Percentiles rank a stretch among this genome's conserved stretches.
These are phyloP conservation scores for Stenotaenia linearis DNA, from an alignment of 2,888 invertebrate genomes.

Conservation along the genomic window DNA sequence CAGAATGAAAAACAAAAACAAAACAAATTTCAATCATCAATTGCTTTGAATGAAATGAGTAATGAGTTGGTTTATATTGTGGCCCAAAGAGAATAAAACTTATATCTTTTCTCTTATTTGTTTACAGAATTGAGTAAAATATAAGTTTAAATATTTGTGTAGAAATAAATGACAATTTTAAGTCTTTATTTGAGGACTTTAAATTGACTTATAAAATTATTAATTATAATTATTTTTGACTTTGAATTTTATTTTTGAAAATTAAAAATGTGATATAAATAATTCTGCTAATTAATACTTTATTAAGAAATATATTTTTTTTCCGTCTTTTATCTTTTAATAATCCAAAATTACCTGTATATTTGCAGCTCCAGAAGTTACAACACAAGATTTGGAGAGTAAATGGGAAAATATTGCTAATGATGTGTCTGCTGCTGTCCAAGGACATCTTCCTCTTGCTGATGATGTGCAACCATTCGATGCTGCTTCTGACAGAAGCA, in stretches of 20 bases:
- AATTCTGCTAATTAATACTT: too few relatives aligned
- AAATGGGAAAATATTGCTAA: slow-evolving; percentile 48
- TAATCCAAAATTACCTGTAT: not conserved
- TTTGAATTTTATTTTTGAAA: too few relatives aligned
- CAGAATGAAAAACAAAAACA: not conserved
- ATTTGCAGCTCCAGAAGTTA: slow-evolving; percentile 38
- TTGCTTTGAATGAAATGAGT: not conserved
- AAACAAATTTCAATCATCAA: not conserved
- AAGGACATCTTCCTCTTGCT: slow-evolving; percentile 50
- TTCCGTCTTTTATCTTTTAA: not conserved
- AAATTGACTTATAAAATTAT: too few relatives aligned
- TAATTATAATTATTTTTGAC: too few relatives aligned
- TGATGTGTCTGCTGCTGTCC: slow-evolving; percentile 48
- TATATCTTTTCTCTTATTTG: too few relatives aligned
- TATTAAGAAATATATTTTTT: not conserved
- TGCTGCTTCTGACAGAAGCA: slow-evolving; percentile 68
- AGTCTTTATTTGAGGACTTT: too few relatives aligned
- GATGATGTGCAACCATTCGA: slow-evolving; percentile 72
- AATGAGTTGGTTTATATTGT: too few relatives aligned
- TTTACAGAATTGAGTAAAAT: too few relatives aligned
- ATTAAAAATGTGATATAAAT: too few relatives aligned
- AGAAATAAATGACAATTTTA: too few relatives aligned
- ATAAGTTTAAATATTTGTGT: too few relatives aligned
- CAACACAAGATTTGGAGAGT: not conserved
- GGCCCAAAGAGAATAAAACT: too few relatives aligned